Evolutionary conservation across 2,797 vertebrate species (phyloP), one percentile per base, ranked within the genome.

Genomic region (Busarellus nigricollis): DNA sequence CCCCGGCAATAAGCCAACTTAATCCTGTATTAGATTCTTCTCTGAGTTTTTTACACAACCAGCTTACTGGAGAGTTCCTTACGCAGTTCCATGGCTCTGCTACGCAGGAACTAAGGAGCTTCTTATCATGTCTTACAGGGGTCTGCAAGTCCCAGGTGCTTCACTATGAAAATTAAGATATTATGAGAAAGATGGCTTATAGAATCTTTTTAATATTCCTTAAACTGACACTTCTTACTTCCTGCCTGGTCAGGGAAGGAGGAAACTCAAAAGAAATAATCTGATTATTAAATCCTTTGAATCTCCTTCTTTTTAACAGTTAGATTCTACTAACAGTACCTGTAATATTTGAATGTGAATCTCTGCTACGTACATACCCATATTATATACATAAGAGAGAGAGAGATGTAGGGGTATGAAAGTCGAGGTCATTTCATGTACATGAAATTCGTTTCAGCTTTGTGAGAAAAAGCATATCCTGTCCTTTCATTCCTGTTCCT

Each of bases 1-100:
- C n/a, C n/a, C n/a, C n/a, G n/a, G 15, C 21, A 72, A 8, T 52
- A 87, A 80, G 3, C 9, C 0, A 0, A 40, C 3, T 47, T 80
- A 37, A 37, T 7, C n/a, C 5, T 61, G 12, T 40, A 7, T 62
- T 61, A 29, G 31, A 37, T 25, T 61, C 4, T 85, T 85, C 55
- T 78, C n/a, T 58, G 29, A 80, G 12, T 1, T 33, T 71, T 87
- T 92, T 76, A 62, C 7, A 13, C 5, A 69, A 25, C 1, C 15
- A 31, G 6, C 8, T 81, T 65, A 35, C 45, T 47, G 35, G 25
- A 54, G 35, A 74, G 2, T 33, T 89, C 49, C 45, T 71, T 66
- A 65, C 21, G 42, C 19, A 63, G 31, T 10, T 74, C 49, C 25
- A 61, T 26, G 37, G 50, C 69, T 61, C 79, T 93, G 19, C 21